Evolutionary conservation across 2,113 vertebrate genomes (phyloP), one percentile per base, ranked within the genome.

Genomic region (Semnopithecus entellus): DNA sequence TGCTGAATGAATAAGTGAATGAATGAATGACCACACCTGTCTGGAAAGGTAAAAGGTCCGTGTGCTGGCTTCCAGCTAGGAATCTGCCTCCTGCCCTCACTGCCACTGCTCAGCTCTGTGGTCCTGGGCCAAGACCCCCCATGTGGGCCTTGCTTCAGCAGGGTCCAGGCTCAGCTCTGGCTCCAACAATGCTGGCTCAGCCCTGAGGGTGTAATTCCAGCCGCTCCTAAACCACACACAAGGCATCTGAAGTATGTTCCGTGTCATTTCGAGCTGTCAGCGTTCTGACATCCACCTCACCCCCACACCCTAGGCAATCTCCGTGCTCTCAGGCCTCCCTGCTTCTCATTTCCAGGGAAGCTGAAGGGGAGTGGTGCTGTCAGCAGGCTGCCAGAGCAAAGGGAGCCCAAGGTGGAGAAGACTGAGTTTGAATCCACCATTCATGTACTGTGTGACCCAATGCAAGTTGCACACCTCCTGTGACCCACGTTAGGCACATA

Each of bases 181-280:
- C 73, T 91, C 81, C 88, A 80, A 96, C 45, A 76, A 61, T 32
- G 82, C 35, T 86, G 86, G 95, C 93, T 97, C 83, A 82, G 72
- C 94, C 97, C 94, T 35, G 50, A 96, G 95, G 81, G 94, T 95
- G 90, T 94, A 94, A 97, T 96, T 94, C 97, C 94, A 97, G 93
- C 84, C 25, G 0, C 76, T 96, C 81, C 95, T 95, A 94, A 97
- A 68, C 96, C 97, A 92, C 95, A 95, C 84, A 72, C 17, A 8
- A 7, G 23, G 96, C 90, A 94, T 97, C 84, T 96, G 90, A 97
- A 95, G 84, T 61, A 75, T 96, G 92, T 82, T 94, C 75, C 8
- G 0, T 68, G 66, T 95, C 94, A 68, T 95, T 90, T 76, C 0
- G 25, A 76, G 78, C 92, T 92, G 94, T 91, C 96, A 94, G 88